phyloP scores from a whole-genome alignment of 2,797 vertebrate species.

The Lacerta viridis region DNA sequence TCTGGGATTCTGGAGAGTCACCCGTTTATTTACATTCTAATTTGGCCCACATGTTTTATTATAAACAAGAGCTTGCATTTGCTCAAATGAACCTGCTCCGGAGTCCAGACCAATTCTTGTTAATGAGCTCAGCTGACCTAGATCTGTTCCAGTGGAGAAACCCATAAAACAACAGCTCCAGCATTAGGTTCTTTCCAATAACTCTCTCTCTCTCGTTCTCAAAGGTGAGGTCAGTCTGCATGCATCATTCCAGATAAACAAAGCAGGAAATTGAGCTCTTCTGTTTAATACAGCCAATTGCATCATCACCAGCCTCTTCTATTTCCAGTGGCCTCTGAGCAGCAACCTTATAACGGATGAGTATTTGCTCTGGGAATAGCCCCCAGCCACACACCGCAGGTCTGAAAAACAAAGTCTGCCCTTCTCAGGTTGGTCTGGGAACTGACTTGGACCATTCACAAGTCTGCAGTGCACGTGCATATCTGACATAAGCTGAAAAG shows the following conservation, averaged over 20 bases:
- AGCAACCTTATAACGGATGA: neutral
- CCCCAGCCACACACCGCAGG: neutral
- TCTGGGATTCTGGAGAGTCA: slow-evolving; percentile 80
- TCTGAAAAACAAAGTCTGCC: neutral
- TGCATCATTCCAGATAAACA: slow-evolving; percentile 41
- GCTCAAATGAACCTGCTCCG: slow-evolving; percentile 65
- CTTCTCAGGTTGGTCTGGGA: neutral
- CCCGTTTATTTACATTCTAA: slow-evolving; percentile 85
- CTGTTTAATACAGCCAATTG: slow-evolving; percentile 16
- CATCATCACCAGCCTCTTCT: slow-evolving; percentile 4
- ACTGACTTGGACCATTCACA: neutral
- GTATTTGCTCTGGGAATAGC: neutral
- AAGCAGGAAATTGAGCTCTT: slow-evolving; percentile 4
- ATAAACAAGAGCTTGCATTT: slow-evolving; percentile 75
- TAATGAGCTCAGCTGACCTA: slow-evolving; percentile 70
- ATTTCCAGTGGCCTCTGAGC: slow-evolving; percentile 6
- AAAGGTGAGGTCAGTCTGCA: slow-evolving; percentile 22
- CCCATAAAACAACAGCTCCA: slow-evolving; percentile 41
- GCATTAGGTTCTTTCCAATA: slow-evolving; percentile 42
- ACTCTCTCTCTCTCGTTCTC: neutral
- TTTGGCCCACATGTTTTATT: slow-evolving; percentile 83
- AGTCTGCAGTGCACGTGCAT: neutral
- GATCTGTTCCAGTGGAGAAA: slow-evolving; percentile 55
- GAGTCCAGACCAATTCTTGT: slow-evolving; percentile 60
- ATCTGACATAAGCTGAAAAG: neutral